A percentile compares a stretch with the other conserved stretches of the same genome.
phyloP scores from a whole-genome alignment of 1,140 invertebrate species.

The Holotrichia oblita region DNA sequence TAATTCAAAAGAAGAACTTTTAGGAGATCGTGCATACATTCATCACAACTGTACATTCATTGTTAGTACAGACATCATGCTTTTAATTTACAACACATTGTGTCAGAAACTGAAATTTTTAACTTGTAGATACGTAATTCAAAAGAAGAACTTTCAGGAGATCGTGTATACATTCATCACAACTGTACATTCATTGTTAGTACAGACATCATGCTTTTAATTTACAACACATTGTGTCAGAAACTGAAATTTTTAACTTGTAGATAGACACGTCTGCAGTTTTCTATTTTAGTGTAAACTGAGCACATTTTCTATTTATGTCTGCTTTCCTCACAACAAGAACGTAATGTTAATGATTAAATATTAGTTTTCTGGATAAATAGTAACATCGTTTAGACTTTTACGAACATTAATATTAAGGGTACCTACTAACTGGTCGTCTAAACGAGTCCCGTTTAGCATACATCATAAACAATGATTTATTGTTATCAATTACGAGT shows the following conservation, averaged over 20 bases:
- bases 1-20: too few species aligned
- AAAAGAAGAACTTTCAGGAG: too few species aligned
- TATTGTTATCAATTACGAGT: slow-evolving; percentile 1
- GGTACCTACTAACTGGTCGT: too few species aligned
- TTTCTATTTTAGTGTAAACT: not conserved
- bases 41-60: too few species aligned
- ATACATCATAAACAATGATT: not conserved
- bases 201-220: not conserved
- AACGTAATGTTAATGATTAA: not conserved
- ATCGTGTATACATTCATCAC: too few species aligned
- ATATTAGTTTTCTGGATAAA: not conserved
- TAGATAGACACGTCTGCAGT: not conserved
- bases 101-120: not conserved
- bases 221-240: not conserved
- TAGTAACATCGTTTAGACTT: not conserved
- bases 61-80: not conserved
- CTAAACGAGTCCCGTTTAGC: not conserved
- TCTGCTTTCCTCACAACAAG: not conserved
- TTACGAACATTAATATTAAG: not conserved
- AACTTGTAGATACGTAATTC: too few species aligned
- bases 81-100: slow-evolving; percentile 1
- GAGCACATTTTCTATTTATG: not conserved
- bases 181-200: too few species aligned
- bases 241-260: too few species aligned
- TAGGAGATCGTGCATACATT: too few species aligned